phyloP scores from a whole-genome alignment of 2,797 vertebrate species.

The Lagorchestes hirsutus region DNA sequence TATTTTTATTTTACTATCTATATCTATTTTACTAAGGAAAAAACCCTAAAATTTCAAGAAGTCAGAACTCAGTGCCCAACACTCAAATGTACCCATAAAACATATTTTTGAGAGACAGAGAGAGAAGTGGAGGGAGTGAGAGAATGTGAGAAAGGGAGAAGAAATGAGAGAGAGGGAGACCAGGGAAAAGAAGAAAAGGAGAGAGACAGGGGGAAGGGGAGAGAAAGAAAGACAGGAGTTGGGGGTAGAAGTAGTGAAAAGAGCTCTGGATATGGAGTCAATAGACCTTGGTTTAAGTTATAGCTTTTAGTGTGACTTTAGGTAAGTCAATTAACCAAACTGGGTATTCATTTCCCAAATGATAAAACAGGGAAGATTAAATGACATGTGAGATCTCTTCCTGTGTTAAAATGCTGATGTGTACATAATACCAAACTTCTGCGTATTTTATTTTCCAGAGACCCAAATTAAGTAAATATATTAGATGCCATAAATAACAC shows the following conservation, averaged over 20 bases:
- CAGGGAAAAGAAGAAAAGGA: background rate
- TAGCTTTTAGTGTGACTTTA: background rate
- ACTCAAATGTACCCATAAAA: background rate
- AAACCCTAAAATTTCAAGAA: fast-evolving
- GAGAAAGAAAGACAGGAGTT: too few species aligned
- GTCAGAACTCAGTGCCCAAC: fast-evolving
- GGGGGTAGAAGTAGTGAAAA: background rate
- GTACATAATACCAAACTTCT: background rate
- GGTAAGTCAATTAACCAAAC: background rate
- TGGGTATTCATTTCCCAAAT: background rate
- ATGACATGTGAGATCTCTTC: background rate
- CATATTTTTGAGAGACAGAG: background rate
- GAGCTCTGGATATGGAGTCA: background rate
- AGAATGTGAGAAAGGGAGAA: too few species aligned
- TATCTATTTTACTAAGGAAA: background rate
- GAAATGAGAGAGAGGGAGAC: too few species aligned
- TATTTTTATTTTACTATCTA: too few species aligned
- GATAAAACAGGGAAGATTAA: background rate
- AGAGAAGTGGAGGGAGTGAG: too few species aligned
- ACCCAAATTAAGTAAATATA: background rate
- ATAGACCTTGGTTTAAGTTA: background rate
- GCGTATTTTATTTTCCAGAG: background rate
- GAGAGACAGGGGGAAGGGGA: background rate
- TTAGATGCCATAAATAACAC: background rate
- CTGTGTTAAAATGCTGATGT: background rate